Percentiles rank a stretch among this genome's conserved stretches.
Conservation (phyloP, 1,140 invertebrate species). For the Nephila pilipes region DNA sequence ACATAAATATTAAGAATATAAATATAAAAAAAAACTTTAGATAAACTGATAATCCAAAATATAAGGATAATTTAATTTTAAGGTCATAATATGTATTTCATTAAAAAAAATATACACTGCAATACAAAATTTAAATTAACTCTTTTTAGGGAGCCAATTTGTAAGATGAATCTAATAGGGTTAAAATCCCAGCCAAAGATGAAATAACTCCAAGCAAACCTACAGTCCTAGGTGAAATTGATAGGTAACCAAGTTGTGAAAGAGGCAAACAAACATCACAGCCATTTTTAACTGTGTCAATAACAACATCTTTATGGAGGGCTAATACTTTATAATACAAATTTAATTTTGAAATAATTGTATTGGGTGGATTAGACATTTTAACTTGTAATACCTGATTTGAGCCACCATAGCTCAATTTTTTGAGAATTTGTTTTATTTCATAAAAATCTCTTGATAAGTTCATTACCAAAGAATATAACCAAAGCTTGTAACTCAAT, state of each 20-base stretch:
- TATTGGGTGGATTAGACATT: constrained; percentile 47
- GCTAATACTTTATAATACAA: constrained; percentile 16
- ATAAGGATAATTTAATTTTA: no score
- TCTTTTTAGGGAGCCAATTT: constrained; percentile 80
- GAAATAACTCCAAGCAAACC: constrained; percentile 90
- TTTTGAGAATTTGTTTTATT: constrained; percentile 82
- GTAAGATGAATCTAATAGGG: constrained; percentile 86
- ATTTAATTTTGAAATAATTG: constrained; percentile 3
- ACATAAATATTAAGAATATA: no score
- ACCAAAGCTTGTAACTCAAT: constrained; percentile 86
- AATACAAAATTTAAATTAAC: not conserved
- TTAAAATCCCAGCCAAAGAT: constrained; percentile 87
- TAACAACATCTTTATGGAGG: constrained; percentile 85
- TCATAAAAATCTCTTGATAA: constrained; percentile 90
- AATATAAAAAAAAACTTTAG: no score
- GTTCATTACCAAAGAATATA: constrained; percentile 89
- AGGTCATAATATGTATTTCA: not conserved
- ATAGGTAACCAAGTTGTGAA: constrained; percentile 88
- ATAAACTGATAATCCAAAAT: no score
- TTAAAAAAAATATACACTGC: not conserved
- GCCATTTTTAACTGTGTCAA: constrained; percentile 92
- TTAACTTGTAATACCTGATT: constrained; percentile 42
- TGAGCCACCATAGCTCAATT: not conserved
- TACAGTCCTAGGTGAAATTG: constrained; percentile 87
- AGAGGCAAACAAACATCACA: constrained; percentile 93